Evolutionary conservation across 2,888 invertebrate species (phyloP).

Genomic region (Plebejus argus): DNA sequence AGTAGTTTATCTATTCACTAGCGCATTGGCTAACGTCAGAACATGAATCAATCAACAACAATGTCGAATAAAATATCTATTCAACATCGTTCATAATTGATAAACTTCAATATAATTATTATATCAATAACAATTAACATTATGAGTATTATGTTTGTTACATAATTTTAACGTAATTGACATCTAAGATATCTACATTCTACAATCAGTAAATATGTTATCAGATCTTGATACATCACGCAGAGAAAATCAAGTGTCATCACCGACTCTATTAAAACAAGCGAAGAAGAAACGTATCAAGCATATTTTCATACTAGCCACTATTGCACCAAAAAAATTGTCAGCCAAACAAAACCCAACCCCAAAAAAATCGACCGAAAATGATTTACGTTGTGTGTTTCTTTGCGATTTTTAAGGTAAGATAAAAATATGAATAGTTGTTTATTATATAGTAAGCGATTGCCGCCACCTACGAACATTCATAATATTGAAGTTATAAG

Average conservation of each 20-base stretch:
- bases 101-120: too few species aligned
- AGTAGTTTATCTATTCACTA: too few species aligned
- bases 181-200: neutral
- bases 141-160: neutral
- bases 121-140: too few species aligned
- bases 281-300: neutral
- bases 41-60: too few species aligned
- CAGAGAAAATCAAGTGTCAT: neutral
- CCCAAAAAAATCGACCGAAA: neutral
- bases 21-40: too few species aligned
- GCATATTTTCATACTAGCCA: neutral
- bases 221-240: neutral
- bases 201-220: neutral
- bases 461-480: neutral
- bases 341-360: neutral
- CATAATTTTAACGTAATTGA: neutral
- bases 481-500: neutral
- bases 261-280: neutral
- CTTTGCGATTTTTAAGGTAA: neutral
- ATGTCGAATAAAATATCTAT: too few species aligned
- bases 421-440: neutral
- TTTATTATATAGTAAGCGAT: neutral
- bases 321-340: neutral
- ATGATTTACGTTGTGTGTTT: neutral
- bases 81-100: too few species aligned